Base-by-base conservation (phyloP, 2,113 vertebrate genomes). In the Irena cyanogastra region DNA sequence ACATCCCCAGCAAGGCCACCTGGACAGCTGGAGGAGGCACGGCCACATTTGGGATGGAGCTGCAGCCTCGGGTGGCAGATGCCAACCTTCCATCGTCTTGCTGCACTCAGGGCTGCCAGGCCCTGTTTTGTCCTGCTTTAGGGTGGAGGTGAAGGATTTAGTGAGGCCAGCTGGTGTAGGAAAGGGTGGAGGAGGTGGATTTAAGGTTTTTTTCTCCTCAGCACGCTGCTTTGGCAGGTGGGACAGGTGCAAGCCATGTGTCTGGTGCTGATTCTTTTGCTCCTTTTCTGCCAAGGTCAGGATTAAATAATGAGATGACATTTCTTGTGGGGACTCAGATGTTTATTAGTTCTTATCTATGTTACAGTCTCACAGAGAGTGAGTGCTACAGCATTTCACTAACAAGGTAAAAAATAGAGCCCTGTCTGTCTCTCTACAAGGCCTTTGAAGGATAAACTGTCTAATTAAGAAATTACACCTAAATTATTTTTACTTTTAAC, bases 41-140 rank as follows among this genome's bases (percentile, higher is more conserved):
- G 13, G 63, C 15, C 23, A 4, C 47, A 3, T 24, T 41, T 4
- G 35, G 83, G 64, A 27, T 54, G 59, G 52, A 76, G 63, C 68
- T 2, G 1, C 35, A 30, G 47, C 80, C 35, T 39, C 0, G 0
- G 35, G 8, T 17, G 35, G 10, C 37, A 35, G 45, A 65, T 42
- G 27, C 20, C 45, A 82, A 56, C 49, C 37, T 22, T 61, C n/a
- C 68, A 4, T 35, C 76, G 24, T 17, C 60, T n/a, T 9, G 4
- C 17, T 22, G 21, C 21, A 16, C 16, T 9, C 28, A 10, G 4
- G 0, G 1, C 26, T 41, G 44, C 39, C 53, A 45, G 18, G 17
- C 50, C 26, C 33, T 5, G 0, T 44, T 50, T 23, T 42, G 59
- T 59, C 47, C 39, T 15, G 11, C 8, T 64, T 28, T 22, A 35